Evolutionary conservation across 2,797 vertebrate genomes (phyloP).

Genomic region (Nyctalus aviator): DNA sequence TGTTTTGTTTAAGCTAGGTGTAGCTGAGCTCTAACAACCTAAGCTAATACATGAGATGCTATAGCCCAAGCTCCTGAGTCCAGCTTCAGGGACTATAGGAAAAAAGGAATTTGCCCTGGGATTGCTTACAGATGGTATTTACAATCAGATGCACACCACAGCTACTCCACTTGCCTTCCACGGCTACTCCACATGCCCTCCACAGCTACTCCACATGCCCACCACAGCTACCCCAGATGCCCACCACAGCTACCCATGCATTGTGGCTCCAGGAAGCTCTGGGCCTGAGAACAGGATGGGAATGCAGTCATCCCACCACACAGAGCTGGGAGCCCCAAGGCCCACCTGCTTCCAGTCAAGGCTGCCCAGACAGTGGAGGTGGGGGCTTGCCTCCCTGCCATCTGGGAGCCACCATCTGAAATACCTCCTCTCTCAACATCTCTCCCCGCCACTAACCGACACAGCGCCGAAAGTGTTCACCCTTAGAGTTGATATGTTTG

Average conservation of each 20-base stretch:
- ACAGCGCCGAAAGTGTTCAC: neutral
- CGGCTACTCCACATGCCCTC: neutral
- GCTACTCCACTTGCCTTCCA: neutral
- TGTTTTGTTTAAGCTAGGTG: neutral
- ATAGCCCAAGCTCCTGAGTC: neutral
- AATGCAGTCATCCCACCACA: accelerated
- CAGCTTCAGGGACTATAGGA: neutral
- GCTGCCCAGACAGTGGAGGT: neutral
- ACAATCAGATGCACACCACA: neutral
- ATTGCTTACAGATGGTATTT: neutral
- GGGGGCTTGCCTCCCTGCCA: neutral
- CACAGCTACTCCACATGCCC: neutral
- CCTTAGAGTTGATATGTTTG: neutral
- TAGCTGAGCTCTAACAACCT: neutral
- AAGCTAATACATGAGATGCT: neutral
- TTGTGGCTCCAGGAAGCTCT: neutral
- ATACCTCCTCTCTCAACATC: conserved; percentile 41
- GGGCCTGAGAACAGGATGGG: neutral
- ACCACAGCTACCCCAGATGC: neutral
- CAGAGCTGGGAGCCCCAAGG: neutral
- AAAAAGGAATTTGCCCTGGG: neutral
- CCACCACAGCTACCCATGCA: too few relatives aligned
- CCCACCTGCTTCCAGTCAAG: neutral
- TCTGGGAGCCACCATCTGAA: conserved; percentile 8
- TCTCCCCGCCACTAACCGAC: neutral